Percentiles rank a stretch among this genome's conserved stretches.
phyloP scores from a whole-genome alignment of 2,797 vertebrate species.

The Babyrousa celebensis region DNA sequence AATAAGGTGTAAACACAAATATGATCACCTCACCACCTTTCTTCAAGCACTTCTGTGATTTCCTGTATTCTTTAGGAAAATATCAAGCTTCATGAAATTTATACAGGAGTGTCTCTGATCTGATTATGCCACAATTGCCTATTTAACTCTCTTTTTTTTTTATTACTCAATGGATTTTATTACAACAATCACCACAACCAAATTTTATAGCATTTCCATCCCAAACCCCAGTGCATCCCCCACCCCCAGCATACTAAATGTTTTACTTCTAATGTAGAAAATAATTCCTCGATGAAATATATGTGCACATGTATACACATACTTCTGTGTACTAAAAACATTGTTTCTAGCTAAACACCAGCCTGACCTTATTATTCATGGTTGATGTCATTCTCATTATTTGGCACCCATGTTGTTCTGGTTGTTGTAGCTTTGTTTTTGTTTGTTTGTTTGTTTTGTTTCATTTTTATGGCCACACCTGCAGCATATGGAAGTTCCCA shows the following conservation, averaged over 20 bases:
- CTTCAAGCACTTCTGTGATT: background rate
- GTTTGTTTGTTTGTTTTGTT: too few relatives aligned
- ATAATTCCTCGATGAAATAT: too few relatives aligned
- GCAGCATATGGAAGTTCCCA: too few relatives aligned
- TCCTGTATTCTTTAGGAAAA: background rate
- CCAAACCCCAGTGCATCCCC: too few relatives aligned
- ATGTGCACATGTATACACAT: too few relatives aligned
- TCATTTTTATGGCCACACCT: too few relatives aligned
- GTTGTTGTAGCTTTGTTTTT: background rate
- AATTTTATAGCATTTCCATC: background rate
- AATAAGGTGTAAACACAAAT: background rate
- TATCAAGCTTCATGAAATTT: background rate
- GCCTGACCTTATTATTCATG: background rate
- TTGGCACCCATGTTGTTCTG: background rate
- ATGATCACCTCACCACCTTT: background rate
- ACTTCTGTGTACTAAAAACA: background rate
- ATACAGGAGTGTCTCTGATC: background rate
- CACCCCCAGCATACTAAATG: too few relatives aligned
- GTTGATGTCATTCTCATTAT: background rate
- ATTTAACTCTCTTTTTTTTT: background rate
- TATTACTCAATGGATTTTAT: background rate
- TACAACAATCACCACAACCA: too few relatives aligned
- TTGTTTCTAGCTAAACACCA: background rate
- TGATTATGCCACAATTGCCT: background rate
- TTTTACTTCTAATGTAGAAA: too few relatives aligned